Conservation (phyloP, 2,888 invertebrate species). For the Caenorhabditis zanzibari region DNA sequence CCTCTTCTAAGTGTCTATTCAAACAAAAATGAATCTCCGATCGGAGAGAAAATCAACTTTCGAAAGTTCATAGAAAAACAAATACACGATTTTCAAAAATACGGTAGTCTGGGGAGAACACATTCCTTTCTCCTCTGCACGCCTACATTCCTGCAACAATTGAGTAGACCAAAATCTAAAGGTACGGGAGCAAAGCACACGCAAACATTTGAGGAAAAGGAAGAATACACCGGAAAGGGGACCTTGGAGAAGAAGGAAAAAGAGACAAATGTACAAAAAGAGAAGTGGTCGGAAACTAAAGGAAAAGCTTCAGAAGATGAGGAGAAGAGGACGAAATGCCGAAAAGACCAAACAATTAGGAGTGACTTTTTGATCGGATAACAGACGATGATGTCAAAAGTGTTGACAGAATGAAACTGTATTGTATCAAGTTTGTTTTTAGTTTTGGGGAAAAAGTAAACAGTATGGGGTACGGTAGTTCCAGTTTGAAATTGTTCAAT, state of each 20-base stretch:
- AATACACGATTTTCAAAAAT: conserved; percentile 14
- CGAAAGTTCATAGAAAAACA: not conserved
- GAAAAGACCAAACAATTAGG: conserved; percentile 36
- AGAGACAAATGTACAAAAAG: conserved; percentile 19
- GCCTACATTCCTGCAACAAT: conserved; percentile 29
- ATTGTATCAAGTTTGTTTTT: not conserved
- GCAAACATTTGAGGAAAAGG: conserved; percentile 32
- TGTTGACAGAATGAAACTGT: conserved; percentile 16
- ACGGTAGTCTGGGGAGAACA: conserved; percentile 16
- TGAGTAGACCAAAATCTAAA: conserved; percentile 30
- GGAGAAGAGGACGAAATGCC: not conserved
- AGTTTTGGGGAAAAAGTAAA: not conserved
- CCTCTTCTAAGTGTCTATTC: not conserved
- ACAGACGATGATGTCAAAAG: conserved; percentile 7
- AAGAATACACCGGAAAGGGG: conserved; percentile 60
- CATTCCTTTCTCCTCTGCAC: not conserved
- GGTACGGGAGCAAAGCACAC: conserved; percentile 52
- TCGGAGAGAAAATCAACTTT: not conserved
- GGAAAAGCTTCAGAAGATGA: conserved; percentile 19
- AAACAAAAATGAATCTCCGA: conserved; percentile 19
- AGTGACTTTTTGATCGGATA: conserved; percentile 48
- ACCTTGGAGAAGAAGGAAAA: not conserved
- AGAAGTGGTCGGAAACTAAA: conserved; percentile 32
- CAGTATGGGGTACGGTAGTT: conserved; percentile 10
- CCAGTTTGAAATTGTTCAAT: conserved; percentile 1